Conservation (phyloP, 2,888 invertebrate species). For the Pediacus dermestoides region DNA sequence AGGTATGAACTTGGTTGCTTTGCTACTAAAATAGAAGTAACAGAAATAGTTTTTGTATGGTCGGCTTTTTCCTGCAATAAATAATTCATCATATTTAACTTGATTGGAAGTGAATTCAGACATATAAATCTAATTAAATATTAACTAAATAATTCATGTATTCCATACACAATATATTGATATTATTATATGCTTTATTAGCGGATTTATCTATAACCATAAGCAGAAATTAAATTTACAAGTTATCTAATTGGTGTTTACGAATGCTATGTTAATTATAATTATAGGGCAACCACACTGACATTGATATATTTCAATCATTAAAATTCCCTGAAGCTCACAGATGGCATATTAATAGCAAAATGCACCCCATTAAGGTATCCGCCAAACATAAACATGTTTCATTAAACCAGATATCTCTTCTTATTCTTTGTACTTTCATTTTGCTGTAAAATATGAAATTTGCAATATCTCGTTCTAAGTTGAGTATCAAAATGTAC, state of each 20-base stretch:
- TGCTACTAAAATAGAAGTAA: no score
- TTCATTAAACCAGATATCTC: conserved; percentile 5
- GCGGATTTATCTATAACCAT: no score
- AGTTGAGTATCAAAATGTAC: no score
- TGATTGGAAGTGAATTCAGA: no score
- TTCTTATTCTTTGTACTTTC: conserved; percentile 3
- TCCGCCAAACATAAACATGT: conserved; percentile 15
- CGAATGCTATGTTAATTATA: conserved; percentile 8
- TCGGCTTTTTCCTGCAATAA: no score
- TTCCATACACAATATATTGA: no score
- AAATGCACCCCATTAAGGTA: conserved; percentile 17
- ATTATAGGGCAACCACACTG: conserved; percentile 9
- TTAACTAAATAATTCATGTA: conserved; percentile 3
- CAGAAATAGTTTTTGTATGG: no score
- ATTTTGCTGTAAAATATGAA: conserved; percentile 3
- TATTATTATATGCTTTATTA: no score
- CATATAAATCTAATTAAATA: background rate
- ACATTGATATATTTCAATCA: conserved; percentile 17
- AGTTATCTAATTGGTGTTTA: no score
- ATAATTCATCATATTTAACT: no score
- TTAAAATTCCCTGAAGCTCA: conserved; percentile 19
- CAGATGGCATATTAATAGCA: conserved; percentile 24
- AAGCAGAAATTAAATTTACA: no score
- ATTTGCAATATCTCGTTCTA: background rate
- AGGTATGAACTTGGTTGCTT: no score